Base-by-base conservation (phyloP, 1,140 invertebrate species). In the Drosophila sulfurigaster region DNA sequence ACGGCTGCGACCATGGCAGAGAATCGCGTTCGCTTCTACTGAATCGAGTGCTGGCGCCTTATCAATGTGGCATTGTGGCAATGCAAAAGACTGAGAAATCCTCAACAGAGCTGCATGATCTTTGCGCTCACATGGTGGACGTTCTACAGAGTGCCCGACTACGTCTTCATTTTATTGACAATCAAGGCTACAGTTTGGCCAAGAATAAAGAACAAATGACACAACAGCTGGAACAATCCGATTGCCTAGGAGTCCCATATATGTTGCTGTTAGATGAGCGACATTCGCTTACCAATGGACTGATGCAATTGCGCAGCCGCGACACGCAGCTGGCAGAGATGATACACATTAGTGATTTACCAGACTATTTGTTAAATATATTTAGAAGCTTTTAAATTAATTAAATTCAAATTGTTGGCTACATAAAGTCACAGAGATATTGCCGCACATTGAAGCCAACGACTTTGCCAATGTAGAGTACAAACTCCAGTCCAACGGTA, bases 401-500 rank as follows among this genome's bases (percentile, higher is more conserved):
- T 51, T 30, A 10, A 43, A 43, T 43, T 5, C 41, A 35, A 10
- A 28, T 16, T 54, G 10, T 32, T 0, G 13, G 1, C 63, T 92
- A 94, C 78, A 94, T 95, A 77, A 95, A 95, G 93, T 96, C 95
- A 86, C 94, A 95, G n/a, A 97, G 93, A 93, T 96, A 97, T 79
- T 96, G 95, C 57, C 94, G 94, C 35, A 97, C 94, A 92, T 96
- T 95, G 91, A 96, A 96, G 2, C 95, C 95, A 30, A 97, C 94
- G 62, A 95, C 96, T 78, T 95, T 95, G 1, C 96, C 94, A 46
- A 97, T 94, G 5, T 94, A 93, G 1, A 94, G 91, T 15, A 96
- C 94, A 90, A 96, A 96, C 67, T 96, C 95, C 38, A 95, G 94
- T 52, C 94, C 94, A 35, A 96, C 95, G 38, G 95, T 95, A 83